phyloP scores from a whole-genome alignment of 2,888 invertebrate genomes.

The Omphaloscelis lunosa region DNA sequence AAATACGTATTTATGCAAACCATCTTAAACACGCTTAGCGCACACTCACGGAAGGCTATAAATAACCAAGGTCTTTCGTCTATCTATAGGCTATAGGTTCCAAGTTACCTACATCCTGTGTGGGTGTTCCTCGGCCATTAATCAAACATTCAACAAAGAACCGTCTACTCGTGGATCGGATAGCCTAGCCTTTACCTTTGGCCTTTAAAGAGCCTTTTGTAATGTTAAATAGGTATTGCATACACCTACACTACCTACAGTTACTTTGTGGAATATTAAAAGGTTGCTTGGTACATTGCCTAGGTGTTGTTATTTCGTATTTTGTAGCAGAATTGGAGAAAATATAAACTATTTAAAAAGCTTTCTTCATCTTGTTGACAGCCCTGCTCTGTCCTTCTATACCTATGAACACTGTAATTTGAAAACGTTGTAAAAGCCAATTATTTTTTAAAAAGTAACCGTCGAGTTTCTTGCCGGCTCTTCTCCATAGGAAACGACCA shows the following conservation, averaged over 20 bases:
- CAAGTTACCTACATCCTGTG: conserved; percentile 7
- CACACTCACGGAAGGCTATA: conserved; percentile 47
- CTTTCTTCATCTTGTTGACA: too few species aligned
- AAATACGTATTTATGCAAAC: conserved; percentile 11
- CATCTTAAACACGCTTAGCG: conserved; percentile 11
- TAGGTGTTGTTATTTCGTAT: background rate
- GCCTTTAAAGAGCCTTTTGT: conserved; percentile 37
- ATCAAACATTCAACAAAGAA: conserved; percentile 57
- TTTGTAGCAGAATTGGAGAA: background rate
- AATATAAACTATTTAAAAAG: background rate
- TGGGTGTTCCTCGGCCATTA: conserved; percentile 42
- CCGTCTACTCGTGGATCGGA: conserved; percentile 25
- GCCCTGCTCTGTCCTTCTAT: too few species aligned
- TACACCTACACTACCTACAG: background rate
- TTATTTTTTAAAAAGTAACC: too few species aligned
- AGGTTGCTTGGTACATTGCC: background rate
- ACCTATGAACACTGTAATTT: too few species aligned
- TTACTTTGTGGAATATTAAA: conserved; percentile 1
- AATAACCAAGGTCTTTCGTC: conserved; percentile 55
- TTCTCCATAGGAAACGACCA: too few species aligned
- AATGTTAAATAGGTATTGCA: background rate
- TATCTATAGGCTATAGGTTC: conserved; percentile 4
- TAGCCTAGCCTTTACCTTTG: conserved; percentile 51
- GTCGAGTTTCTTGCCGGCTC: too few species aligned
- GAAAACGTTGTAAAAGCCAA: too few species aligned